Conservation (phyloP, 2,888 invertebrate species). For the Clusia tigrina region DNA sequence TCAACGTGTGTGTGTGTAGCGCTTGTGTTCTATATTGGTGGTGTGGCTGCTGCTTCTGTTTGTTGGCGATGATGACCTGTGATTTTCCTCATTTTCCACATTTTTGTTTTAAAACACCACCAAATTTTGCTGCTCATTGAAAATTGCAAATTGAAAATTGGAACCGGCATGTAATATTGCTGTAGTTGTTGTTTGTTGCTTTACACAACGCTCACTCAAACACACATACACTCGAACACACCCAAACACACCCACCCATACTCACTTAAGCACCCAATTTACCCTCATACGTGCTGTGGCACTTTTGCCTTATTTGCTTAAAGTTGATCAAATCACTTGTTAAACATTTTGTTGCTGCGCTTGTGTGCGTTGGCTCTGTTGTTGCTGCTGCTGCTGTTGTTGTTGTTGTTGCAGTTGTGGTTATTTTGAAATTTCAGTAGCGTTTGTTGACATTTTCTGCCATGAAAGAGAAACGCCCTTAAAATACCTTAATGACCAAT, state of each 20-base stretch:
- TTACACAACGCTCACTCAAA: neutral
- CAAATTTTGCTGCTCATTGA: conserved; percentile 12
- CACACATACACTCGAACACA: conserved; percentile 1
- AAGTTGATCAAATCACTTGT: neutral
- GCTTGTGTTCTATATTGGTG: conserved; percentile 26
- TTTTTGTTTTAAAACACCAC: neutral
- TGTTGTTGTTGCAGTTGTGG: neutral
- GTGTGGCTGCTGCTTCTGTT: conserved; percentile 22
- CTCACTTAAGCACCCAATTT: neutral
- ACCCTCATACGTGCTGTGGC: neutral
- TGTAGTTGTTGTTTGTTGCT: conserved; percentile 30
- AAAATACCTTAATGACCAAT: neutral
- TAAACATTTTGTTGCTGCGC: neutral
- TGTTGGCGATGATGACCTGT: conserved; percentile 8
- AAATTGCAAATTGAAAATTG: conserved; percentile 10
- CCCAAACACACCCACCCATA: neutral
- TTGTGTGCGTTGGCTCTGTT: too few species aligned
- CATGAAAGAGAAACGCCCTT: neutral
- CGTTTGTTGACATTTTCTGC: neutral
- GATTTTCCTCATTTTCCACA: neutral
- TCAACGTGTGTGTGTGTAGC: conserved; percentile 33
- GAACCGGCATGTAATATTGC: conserved; percentile 3
- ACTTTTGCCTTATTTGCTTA: conserved; percentile 4
- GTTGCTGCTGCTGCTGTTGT: neutral
- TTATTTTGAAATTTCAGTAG: neutral